These are phyloP conservation scores for Oceanodroma leucorhoa DNA, from an alignment of 2,797 vertebrate species.

Conservation along the genomic window DNA sequence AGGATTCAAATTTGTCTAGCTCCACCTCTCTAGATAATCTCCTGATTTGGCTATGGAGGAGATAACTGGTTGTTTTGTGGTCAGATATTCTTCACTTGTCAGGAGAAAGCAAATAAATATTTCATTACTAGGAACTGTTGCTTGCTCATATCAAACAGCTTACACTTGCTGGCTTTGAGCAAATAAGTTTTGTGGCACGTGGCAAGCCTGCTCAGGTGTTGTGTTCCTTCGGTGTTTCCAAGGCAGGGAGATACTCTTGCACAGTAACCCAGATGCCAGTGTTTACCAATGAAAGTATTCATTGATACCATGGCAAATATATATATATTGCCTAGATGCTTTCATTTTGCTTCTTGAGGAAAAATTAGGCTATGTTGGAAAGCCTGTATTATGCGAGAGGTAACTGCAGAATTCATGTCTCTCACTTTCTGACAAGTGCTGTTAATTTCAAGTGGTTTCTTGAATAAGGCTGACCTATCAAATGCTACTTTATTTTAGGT, in stretches of 20 bases:
- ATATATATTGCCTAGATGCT: neutral
- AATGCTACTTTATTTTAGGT: neutral
- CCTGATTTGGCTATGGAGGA: neutral
- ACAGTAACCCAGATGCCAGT: neutral
- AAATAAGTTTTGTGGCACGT: neutral
- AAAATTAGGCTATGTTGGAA: neutral
- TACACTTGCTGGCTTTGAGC: neutral
- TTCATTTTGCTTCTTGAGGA: neutral
- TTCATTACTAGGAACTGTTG: neutral
- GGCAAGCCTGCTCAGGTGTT: neutral
- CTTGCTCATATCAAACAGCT: neutral
- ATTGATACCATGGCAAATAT: neutral
- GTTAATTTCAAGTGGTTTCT: neutral
- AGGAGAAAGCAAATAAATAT: neutral
- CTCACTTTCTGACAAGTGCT: neutral
- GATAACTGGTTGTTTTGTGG: neutral
- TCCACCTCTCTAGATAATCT: neutral
- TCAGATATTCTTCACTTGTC: neutral
- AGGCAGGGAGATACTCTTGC: neutral
- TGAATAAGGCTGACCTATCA: neutral
- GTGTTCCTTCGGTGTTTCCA: neutral
- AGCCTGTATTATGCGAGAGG: neutral
- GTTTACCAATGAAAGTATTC: neutral
- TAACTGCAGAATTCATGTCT: neutral
- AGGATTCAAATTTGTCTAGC: neutral